Conservation (phyloP, 2,797 vertebrate species). For the Sardinella longiceps region DNA sequence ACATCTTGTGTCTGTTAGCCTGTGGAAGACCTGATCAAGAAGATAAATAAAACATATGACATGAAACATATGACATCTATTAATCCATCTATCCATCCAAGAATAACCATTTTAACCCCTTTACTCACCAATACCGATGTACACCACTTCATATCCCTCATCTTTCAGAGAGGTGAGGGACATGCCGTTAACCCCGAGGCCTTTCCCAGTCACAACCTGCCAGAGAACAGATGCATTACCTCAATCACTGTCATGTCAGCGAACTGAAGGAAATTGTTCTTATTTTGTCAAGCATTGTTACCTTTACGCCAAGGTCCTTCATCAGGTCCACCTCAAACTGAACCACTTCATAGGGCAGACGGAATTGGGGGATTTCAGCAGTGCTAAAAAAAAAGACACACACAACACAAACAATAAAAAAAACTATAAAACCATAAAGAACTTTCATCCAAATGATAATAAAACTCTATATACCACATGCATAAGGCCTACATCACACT, state of each 20-base stretch:
- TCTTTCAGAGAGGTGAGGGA: slow-evolving; percentile 44
- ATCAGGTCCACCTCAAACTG: slow-evolving; percentile 81
- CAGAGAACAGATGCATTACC: not conserved
- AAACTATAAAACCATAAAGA: slow-evolving; percentile 75
- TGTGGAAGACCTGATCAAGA: slow-evolving; percentile 75
- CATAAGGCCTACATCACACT: too few species aligned
- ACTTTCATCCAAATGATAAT: slow-evolving; percentile 42
- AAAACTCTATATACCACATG: too few species aligned
- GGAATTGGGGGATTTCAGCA: slow-evolving; percentile 83
- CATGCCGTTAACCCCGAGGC: slow-evolving; percentile 42
- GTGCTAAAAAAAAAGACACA: slow-evolving; percentile 58
- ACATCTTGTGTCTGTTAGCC: slow-evolving; percentile 75
- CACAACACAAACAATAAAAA: slow-evolving; percentile 51
- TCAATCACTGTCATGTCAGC: not conserved
- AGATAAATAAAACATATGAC: slow-evolving; percentile 19
- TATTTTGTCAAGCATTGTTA: slow-evolving; percentile 58
- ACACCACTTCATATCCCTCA: slow-evolving; percentile 31
- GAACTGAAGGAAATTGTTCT: too few species aligned
- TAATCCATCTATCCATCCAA: not conserved
- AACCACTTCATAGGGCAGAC: slow-evolving; percentile 79
- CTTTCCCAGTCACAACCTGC: slow-evolving; percentile 46
- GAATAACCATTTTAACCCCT: not conserved
- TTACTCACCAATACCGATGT: slow-evolving; percentile 40
- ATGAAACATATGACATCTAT: not conserved
- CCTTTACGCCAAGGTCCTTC: slow-evolving; percentile 85